Base-by-base conservation (phyloP, 1,140 invertebrate species). In the Argopecten irradians region DNA sequence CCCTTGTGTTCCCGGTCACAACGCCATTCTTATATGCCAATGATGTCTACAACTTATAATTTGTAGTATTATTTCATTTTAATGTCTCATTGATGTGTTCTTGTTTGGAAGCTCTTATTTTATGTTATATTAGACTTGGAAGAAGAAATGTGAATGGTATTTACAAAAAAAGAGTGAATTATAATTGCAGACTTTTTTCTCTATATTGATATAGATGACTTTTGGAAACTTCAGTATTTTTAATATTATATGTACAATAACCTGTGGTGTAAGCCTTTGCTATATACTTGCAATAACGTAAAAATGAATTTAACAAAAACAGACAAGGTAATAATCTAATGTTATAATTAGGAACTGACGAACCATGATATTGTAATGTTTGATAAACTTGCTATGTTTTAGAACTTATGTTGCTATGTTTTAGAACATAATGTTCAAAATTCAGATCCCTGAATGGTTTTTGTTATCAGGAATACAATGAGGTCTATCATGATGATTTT, bases 21-120 rank as follows among this genome's bases (percentile, higher is more conserved):
- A 96, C 97, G 91, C 98, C 98, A 0, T 94, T 94, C 33, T 96
- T 97, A 92, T 99, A 98, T 94, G 95, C 96, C 82, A 98, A 98
- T 90, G 87, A 93, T 71, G 91, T 95, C 16, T 95, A 95, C 84
- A 82, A 86, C 86, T 86, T 87, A 84, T 93, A 86, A 91, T 84
- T 83, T 32, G n/a, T 35, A 33, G 33, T 3, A 71, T 19, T 2
- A 39, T 39, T n/a, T n/a, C n/a, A 39, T 39, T 39, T 39, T 13
- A 39, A 2, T 46, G 22, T 46, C 13, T 46, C 43, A n/a, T 43
- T 34, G 0, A 34, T 35, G 16, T 41, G 32, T 22, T 34, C 39
- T 36, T n/a, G 8, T 83, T 11, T 86, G 16, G 3, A 82, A 82
- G 39, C 39, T 83, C 39, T 41, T 34, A 41, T 35, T 14, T 85